Conservation (phyloP, 2,797 vertebrate genomes). For the Agapornis canus region DNA sequence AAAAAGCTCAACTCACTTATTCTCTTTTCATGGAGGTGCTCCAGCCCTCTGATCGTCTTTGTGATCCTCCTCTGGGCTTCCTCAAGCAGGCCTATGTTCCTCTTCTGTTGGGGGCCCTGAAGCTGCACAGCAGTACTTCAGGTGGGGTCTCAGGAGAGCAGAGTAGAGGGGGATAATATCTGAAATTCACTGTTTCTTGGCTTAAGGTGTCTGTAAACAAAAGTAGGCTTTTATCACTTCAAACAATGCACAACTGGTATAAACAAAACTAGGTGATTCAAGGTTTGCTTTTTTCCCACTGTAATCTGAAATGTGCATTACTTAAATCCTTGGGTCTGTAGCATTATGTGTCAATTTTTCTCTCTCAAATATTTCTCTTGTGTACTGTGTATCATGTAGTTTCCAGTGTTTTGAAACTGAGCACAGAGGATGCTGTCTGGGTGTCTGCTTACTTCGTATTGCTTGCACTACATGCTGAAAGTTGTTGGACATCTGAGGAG, state of each 20-base stretch:
- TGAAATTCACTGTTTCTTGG: not conserved
- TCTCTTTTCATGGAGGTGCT: not conserved
- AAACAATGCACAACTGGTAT: rapidly evolving
- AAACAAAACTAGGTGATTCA: not conserved
- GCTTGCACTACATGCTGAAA: not conserved
- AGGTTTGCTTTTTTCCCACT: not conserved
- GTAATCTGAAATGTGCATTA: not conserved
- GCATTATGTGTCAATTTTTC: not conserved
- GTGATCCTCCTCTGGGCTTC: not conserved
- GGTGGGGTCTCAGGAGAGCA: not conserved
- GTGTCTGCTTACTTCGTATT: not conserved
- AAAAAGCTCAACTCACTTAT: not conserved
- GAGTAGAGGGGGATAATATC: not conserved
- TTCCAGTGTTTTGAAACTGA: not conserved
- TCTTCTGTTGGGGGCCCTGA: not conserved
- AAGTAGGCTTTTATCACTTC: not conserved
- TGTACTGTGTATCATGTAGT: rapidly evolving
- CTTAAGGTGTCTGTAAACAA: not conserved
- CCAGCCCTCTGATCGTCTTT: not conserved
- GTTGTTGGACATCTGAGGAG: not conserved
- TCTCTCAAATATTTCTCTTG: not conserved
- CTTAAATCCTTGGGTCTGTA: not conserved
- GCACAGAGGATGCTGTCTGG: not conserved
- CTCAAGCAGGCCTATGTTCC: not conserved
- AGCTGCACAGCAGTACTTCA: not conserved